Conservation (phyloP, 2,888 invertebrate species). For the Octodonta nipae region DNA sequence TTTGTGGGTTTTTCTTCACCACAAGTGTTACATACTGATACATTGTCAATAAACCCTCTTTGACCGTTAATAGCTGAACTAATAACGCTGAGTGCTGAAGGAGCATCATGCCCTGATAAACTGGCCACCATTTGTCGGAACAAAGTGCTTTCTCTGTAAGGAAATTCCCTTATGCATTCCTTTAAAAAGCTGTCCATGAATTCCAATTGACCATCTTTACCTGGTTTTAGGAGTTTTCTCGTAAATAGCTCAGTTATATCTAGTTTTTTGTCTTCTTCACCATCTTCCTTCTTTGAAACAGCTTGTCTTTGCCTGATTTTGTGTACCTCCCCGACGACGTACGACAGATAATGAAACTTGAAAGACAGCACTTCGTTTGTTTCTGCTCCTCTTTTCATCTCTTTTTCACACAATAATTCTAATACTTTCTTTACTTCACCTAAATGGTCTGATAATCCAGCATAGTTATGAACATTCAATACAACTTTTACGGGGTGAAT, state of each 20-base stretch:
- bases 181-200: slow-evolving; percentile 63
- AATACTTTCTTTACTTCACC: slow-evolving; percentile 64
- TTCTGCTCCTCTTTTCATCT: slow-evolving; percentile 71
- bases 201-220: slow-evolving; percentile 50
- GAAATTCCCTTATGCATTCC: slow-evolving; percentile 79
- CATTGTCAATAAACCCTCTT: slow-evolving; percentile 57
- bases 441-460: slow-evolving; percentile 60
- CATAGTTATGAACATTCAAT: slow-evolving; percentile 61
- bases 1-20: slow-evolving; percentile 80
- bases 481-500: slow-evolving; percentile 73
- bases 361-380: slow-evolving; percentile 83
- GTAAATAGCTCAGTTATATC: slow-evolving; percentile 64
- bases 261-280: slow-evolving; percentile 42
- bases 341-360: slow-evolving; percentile 73
- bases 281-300: slow-evolving; percentile 27
- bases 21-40: slow-evolving; percentile 69
- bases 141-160: slow-evolving; percentile 77
- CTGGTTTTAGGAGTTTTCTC: slow-evolving; percentile 62
- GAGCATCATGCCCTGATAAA: slow-evolving; percentile 60
- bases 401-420: slow-evolving; percentile 69
- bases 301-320: slow-evolving; percentile 56
- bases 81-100: slow-evolving; percentile 56
- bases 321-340: slow-evolving; percentile 57
- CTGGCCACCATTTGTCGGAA: slow-evolving; percentile 75
- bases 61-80: slow-evolving; percentile 79